phyloP scores from a whole-genome alignment of 2,113 vertebrate species.

The Muscicapa adusta region DNA sequence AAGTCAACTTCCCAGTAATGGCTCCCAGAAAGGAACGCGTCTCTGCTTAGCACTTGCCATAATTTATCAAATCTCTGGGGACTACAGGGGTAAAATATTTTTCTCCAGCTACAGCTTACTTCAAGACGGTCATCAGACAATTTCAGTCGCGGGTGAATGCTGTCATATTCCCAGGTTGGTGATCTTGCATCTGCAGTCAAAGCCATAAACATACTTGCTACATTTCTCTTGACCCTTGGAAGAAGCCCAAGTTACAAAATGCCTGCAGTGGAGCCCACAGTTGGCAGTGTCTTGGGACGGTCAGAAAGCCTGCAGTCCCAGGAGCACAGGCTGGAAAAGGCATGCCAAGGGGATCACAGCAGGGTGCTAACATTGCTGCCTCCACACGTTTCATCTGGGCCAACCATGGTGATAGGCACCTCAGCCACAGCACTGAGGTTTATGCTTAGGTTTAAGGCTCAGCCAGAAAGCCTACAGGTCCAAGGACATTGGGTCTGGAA shows the following conservation, averaged over 20 bases:
- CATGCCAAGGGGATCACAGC: neutral
- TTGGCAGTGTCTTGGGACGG: neutral
- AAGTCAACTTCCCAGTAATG: constrained; percentile 79
- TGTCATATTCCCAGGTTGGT: constrained; percentile 66
- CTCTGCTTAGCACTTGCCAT: constrained; percentile 72
- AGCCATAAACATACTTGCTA: neutral
- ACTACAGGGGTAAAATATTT: constrained; percentile 24
- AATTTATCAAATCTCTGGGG: constrained; percentile 66
- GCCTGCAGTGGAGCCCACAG: neutral
- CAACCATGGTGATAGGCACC: neutral
- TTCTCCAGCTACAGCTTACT: constrained; percentile 51
- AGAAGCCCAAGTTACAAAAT: neutral
- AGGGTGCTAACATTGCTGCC: neutral
- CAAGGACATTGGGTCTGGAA: neutral
- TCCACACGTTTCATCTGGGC: neutral
- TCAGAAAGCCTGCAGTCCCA: neutral
- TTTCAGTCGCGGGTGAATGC: constrained; percentile 68
- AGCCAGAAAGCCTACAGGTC: neutral
- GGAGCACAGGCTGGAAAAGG: neutral
- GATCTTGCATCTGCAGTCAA: constrained; percentile 69
- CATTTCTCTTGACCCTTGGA: neutral
- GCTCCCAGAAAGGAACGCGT: constrained; percentile 71
- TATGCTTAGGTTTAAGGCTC: neutral
- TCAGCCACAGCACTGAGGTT: neutral
- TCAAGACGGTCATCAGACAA: constrained; percentile 55